Evolutionary conservation across 2,888 invertebrate species (phyloP).

Genomic region (Gasteruption jaculator): DNA sequence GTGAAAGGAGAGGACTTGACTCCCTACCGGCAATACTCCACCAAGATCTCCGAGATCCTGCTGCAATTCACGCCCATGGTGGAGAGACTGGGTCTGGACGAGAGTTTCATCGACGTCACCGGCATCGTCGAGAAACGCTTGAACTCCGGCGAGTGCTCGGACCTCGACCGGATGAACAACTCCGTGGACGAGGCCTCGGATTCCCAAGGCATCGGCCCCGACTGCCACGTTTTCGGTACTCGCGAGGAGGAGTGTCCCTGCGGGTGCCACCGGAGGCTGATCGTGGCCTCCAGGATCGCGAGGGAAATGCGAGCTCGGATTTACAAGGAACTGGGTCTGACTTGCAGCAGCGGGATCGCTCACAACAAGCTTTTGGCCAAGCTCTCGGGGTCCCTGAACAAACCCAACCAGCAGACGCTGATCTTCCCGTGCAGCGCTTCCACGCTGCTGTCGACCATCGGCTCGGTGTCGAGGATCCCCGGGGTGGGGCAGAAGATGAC

Average conservation of each 20-base stretch:
- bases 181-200: conserved; percentile 22
- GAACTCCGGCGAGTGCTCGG: conserved; percentile 21
- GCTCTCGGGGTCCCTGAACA: conserved; percentile 67
- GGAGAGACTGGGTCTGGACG: conserved; percentile 80
- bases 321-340: conserved; percentile 65
- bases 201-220: conserved; percentile 42
- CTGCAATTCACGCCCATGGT: conserved; percentile 69
- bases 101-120: conserved; percentile 79
- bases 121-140: conserved; percentile 55
- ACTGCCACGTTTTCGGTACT: conserved; percentile 60
- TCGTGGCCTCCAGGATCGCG: conserved; percentile 70
- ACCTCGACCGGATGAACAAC: conserved; percentile 21
- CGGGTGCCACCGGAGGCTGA: conserved; percentile 69
- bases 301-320: conserved; percentile 70
- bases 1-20: conserved; percentile 81
- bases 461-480: conserved; percentile 63
- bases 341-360: conserved; percentile 77
- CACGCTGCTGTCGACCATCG: conserved; percentile 63
- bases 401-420: conserved; percentile 80
- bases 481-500: conserved; percentile 73
- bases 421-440: conserved; percentile 67
- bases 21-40: conserved; percentile 73
- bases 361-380: conserved; percentile 83
- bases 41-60: conserved; percentile 68
- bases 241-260: conserved; percentile 63